These are phyloP conservation scores for Oscheius onirici DNA, from an alignment of 2,888 invertebrate species.

Conservation along the genomic window DNA sequence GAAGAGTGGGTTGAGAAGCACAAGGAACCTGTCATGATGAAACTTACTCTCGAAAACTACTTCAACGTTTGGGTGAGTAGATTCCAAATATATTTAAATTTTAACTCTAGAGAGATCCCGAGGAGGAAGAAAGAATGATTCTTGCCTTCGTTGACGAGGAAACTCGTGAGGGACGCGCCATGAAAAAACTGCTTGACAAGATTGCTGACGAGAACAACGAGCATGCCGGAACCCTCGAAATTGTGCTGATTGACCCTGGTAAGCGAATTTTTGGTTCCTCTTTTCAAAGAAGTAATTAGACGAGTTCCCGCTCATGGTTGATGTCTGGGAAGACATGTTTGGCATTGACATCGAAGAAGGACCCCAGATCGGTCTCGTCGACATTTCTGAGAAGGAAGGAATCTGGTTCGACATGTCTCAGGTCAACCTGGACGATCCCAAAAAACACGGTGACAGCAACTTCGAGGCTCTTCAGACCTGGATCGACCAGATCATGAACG, in stretches of 20 bases:
- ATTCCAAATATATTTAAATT: not conserved
- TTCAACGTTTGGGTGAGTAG: slow-evolving; percentile 71
- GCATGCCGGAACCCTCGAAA: slow-evolving; percentile 71
- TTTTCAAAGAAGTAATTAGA: slow-evolving; percentile 45
- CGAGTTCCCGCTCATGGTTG: slow-evolving; percentile 72
- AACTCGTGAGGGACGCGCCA: slow-evolving; percentile 69
- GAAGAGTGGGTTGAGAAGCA: slow-evolving; percentile 72
- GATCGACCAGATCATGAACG: slow-evolving; percentile 71
- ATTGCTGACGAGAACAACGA: slow-evolving; percentile 71
- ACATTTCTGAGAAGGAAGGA: slow-evolving; percentile 71
- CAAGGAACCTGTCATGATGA: slow-evolving; percentile 71
- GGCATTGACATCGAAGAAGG: slow-evolving; percentile 72
- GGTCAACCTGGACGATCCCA: slow-evolving; percentile 71
- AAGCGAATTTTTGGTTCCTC: not conserved
- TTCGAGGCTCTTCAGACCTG: slow-evolving; percentile 71
- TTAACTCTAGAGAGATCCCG: slow-evolving; percentile 69
- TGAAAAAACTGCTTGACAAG: slow-evolving; percentile 69
- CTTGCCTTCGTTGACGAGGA: slow-evolving; percentile 71
- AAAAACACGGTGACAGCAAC: slow-evolving; percentile 70
- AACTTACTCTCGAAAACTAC: slow-evolving; percentile 70
- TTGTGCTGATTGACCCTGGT: slow-evolving; percentile 71
- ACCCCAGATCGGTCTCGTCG: slow-evolving; percentile 71
- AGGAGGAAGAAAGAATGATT: slow-evolving; percentile 70
- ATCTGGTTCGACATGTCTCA: slow-evolving; percentile 72
- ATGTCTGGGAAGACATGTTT: slow-evolving; percentile 72